Base-by-base conservation (phyloP, 2,888 invertebrate species). In the Schrankia costaestrigalis region DNA sequence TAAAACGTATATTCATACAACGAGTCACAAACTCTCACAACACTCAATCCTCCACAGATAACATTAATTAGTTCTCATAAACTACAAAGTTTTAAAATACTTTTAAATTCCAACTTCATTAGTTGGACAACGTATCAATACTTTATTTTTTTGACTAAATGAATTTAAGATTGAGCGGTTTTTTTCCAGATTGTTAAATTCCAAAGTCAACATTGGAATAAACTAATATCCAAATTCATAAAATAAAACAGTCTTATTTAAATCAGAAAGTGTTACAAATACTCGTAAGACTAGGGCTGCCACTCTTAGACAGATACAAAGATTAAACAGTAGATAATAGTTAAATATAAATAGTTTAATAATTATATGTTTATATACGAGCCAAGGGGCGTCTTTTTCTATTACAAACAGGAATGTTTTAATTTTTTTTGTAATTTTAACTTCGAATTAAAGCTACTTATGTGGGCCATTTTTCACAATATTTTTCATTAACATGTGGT, bases 191-290 rank as follows among this genome's bases (percentile, higher is more conserved):
- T 38, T 49, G 28, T 22, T n/a, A n/a, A n/a, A 23, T 35, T 35
- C 12, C 30, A 39, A 31, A 31, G 12, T 29, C 21, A 35, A 27
- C 17, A 32, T 23, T 29, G 25, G 34, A 32, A 38, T n/a, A n/a
- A 25, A 12, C 15, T 14, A 12, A 33, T 26, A 30, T 46, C 39
- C 41, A 41, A 48, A 46, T 56, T 35, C 41, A 34, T 40, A 53
- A 25, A 57, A 50, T 40, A 56, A 62, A 71, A 73, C 84, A 84
- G 83, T 84, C 84, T 84, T 79, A 66, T 75, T 64, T 62, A 39
- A 66, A 66, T 67, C 66, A 73, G 71, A 70, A 52, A 51, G 52
- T 58, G 44, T 56, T 56, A 56, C 52, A 70, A 71, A 65, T 73
- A 76, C 69, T 71, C 65, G 56, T 67, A 69, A 71, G 77, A 74